These are phyloP conservation scores for Neogale vison DNA, from an alignment of 2,113 vertebrate species.

Conservation along the genomic window DNA sequence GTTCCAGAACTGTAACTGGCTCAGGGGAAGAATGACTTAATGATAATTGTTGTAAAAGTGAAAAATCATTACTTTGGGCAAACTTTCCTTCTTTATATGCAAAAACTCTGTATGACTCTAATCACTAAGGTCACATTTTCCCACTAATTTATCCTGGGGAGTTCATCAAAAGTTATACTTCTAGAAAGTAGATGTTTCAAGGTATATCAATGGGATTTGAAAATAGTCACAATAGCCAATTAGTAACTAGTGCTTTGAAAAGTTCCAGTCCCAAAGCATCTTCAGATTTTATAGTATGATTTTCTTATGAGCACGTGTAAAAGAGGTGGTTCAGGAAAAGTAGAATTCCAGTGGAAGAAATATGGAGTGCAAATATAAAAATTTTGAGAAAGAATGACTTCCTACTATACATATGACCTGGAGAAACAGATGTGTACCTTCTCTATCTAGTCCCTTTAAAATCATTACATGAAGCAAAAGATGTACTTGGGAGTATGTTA, in stretches of 20 bases:
- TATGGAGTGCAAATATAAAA: not conserved
- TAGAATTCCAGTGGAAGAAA: not conserved
- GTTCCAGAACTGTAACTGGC: not conserved
- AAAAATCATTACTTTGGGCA: not conserved
- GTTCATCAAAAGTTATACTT: not conserved
- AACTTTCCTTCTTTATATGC: not conserved
- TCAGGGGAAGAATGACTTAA: not conserved
- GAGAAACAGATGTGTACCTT: not conserved
- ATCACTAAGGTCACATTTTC: not conserved
- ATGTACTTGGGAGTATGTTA: not conserved
- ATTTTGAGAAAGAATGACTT: not conserved
- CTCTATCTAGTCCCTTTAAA: not conserved
- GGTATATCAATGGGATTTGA: not conserved
- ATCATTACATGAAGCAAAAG: not conserved
- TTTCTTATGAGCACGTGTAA: not conserved
- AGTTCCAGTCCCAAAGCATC: not conserved
- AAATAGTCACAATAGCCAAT: not conserved
- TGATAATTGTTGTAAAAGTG: not conserved
- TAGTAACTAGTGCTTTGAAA: constrained; percentile 13
- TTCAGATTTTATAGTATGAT: not conserved
- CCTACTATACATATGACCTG: not conserved
- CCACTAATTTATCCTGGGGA: not conserved
- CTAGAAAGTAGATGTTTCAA: not conserved
- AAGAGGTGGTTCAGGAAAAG: not conserved
- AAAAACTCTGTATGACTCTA: not conserved